Conservation (phyloP, 2,888 invertebrate species). For the Protonemura montana region DNA sequence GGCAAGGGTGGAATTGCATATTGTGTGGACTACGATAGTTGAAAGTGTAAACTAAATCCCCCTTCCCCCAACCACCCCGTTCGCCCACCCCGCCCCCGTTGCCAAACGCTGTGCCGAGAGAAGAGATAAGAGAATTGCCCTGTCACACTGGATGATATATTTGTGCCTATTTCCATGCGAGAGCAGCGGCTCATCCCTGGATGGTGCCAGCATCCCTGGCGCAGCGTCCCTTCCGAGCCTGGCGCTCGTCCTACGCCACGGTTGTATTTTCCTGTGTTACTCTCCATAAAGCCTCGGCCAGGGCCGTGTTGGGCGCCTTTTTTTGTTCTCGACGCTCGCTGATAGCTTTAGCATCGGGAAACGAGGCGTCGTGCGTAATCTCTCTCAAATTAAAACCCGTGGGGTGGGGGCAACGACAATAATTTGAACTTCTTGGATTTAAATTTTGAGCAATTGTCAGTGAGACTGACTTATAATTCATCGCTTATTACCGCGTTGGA, state of each 20-base stretch:
- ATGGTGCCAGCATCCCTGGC: not conserved
- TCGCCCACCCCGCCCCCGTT: slow-evolving; percentile 5
- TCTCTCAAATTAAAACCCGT: slow-evolving; percentile 67
- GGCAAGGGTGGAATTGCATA: slow-evolving; percentile 42
- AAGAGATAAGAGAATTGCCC: slow-evolving; percentile 50
- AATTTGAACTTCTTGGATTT: not conserved
- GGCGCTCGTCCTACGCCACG: not conserved
- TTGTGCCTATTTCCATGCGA: slow-evolving; percentile 83
- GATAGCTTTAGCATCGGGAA: slow-evolving; percentile 33
- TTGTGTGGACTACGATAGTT: slow-evolving; percentile 39
- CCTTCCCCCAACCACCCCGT: slow-evolving; percentile 30
- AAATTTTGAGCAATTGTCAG: not conserved
- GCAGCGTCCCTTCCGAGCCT: not conserved
- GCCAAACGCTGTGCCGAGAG: slow-evolving; percentile 31
- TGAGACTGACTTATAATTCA: not conserved
- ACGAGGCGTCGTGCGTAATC: slow-evolving; percentile 61
- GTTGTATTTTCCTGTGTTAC: not conserved
- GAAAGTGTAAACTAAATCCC: slow-evolving; percentile 47
- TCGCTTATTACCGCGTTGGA: not conserved
- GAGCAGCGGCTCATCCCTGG: slow-evolving; percentile 7
- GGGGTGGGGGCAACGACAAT: not conserved
- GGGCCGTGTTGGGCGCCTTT: not conserved
- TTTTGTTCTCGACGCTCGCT: not conserved
- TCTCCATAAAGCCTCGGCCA: not conserved
- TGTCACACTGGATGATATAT: slow-evolving; percentile 76